Percentiles rank a stretch among this genome's conserved stretches.
Conservation (phyloP, 2,888 invertebrate species). For the Drosophila eohydei region DNA sequence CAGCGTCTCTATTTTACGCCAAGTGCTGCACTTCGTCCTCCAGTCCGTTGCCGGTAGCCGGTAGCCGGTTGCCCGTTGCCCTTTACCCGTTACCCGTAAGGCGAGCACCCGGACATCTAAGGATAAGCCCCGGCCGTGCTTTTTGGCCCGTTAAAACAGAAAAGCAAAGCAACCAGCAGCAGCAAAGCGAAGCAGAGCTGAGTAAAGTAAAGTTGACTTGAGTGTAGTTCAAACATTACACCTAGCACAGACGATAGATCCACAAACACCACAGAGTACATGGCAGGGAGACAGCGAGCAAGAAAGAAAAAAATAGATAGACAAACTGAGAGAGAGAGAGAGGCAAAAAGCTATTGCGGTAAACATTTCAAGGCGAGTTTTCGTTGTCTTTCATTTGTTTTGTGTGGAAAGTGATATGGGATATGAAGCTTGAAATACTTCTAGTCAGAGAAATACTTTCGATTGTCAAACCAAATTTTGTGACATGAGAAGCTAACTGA, state of each 20-base stretch:
- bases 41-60: conserved; percentile 5
- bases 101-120: conserved; percentile 12
- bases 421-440: conserved; percentile 8
- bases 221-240: conserved; percentile 82
- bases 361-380: conserved; percentile 35
- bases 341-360: conserved; percentile 30
- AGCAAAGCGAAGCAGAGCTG: conserved; percentile 28
- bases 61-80: conserved; percentile 3
- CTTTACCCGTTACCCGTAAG: conserved; percentile 8
- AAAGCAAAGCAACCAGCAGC: conserved; percentile 34
- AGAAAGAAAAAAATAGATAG: too few species aligned
- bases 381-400: background rate
- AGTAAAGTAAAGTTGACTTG: conserved; percentile 50
- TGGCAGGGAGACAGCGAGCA: conserved; percentile 5
- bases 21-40: conserved; percentile 47
- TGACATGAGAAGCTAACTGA: background rate
- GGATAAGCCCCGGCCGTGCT: conserved; percentile 38
- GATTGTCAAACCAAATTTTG: conserved; percentile 18
- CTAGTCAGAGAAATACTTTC: conserved; percentile 21
- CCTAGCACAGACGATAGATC: conserved; percentile 48
- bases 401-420: conserved; percentile 10
- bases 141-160: conserved; percentile 58
- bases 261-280: conserved; percentile 18
- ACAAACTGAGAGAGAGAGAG: background rate
- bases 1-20: conserved; percentile 42